A percentile compares a stretch with the other conserved stretches of the same genome.
phyloP scores from a whole-genome alignment of 2,888 invertebrate species.

The Fragum whitleyi region DNA sequence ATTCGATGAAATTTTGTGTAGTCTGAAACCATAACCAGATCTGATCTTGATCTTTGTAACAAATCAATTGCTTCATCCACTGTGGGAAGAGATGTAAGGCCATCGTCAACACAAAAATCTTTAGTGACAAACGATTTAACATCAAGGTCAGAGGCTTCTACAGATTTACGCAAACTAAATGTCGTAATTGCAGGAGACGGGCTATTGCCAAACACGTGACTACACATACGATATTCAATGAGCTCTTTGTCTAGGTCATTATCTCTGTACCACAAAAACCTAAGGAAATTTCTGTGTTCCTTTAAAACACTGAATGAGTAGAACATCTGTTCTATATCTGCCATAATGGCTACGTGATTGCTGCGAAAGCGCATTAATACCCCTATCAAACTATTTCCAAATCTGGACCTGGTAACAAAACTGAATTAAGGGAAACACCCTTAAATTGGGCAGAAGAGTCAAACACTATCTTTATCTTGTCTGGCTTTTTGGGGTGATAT shows the following conservation, averaged over 20 bases:
- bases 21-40: constrained; percentile 23
- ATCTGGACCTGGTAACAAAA: constrained; percentile 59
- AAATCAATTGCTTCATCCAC: constrained; percentile 39
- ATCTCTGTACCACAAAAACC: constrained; percentile 60
- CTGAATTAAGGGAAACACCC: constrained; percentile 52
- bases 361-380: constrained; percentile 54
- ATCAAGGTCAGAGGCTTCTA: constrained; percentile 17
- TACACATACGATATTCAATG: constrained; percentile 50
- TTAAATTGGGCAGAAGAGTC: constrained; percentile 53
- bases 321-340: constrained; percentile 67
- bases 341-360: constrained; percentile 35
- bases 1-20: constrained; percentile 27
- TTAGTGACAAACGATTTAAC: constrained; percentile 37
- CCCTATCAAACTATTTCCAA: constrained; percentile 55
- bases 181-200: constrained; percentile 62
- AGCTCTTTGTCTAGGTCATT: constrained; percentile 36
- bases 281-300: constrained; percentile 49
- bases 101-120: constrained; percentile 70
- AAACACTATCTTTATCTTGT: constrained; percentile 38
- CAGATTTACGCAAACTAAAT: constrained; percentile 30
- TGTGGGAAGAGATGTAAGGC: constrained; percentile 46
- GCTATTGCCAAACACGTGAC: constrained; percentile 60
- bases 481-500: constrained; percentile 53
- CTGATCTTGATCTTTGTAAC: constrained; percentile 50
- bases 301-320: constrained; percentile 48